Percentiles rank a stretch among this genome's conserved stretches.
Evolutionary conservation across 2,888 invertebrate genomes (phyloP).

Genomic region (Amphipoea lucens): DNA sequence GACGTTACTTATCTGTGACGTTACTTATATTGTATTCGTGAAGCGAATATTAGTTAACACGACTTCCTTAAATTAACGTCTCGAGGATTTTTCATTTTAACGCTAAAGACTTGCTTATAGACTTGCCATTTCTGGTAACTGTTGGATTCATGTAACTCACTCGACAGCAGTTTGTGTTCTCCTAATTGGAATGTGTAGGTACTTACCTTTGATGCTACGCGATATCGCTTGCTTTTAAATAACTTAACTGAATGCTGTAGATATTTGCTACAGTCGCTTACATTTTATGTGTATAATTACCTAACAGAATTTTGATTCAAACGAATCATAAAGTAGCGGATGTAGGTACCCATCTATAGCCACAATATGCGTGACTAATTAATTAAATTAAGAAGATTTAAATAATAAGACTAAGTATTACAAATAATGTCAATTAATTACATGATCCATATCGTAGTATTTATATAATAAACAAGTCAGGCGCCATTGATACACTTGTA

Average conservation of each 20-base stretch:
- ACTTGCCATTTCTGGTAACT: conserved; percentile 9
- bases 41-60: conserved; percentile 37
- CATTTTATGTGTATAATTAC: not conserved
- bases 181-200: conserved; percentile 16
- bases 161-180: conserved; percentile 19
- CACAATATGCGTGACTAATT: not conserved
- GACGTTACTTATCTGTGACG: conserved; percentile 8
- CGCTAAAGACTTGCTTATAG: conserved; percentile 5
- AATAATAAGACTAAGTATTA: not conserved
- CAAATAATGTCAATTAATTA: conserved; percentile 40
- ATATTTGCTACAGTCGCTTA: not conserved
- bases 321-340: not conserved
- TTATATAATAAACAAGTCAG: conserved; percentile 14
- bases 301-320: not conserved
- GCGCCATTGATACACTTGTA: conserved; percentile 16
- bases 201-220: conserved; percentile 28
- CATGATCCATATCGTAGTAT: conserved; percentile 25
- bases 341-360: not conserved
- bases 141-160: conserved; percentile 12
- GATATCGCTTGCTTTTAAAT: not conserved
- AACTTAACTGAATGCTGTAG: not conserved
- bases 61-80: not conserved
- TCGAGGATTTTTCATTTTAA: not conserved
- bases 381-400: not conserved
- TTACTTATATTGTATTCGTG: conserved; percentile 22